A percentile compares a stretch with the other conserved stretches of the same genome.
These are phyloP conservation scores for Chloropsis cyanopogon DNA, from an alignment of 2,113 vertebrate species.

Conservation along the genomic window DNA sequence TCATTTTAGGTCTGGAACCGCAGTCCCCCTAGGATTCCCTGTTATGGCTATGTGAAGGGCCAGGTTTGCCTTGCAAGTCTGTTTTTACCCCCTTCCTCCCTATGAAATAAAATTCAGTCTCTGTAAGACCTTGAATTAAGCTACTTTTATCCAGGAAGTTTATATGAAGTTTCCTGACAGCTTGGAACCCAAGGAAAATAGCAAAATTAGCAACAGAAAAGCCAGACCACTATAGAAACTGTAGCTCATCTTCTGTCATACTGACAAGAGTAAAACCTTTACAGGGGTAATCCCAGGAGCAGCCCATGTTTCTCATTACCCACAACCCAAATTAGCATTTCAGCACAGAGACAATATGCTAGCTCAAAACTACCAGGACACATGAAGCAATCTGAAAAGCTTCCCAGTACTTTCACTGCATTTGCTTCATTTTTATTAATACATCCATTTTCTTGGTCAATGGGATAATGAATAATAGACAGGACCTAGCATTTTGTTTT, in stretches of 20 bases:
- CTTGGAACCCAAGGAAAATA: not conserved
- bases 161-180: conserved; percentile 12
- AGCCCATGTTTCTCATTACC: not conserved
- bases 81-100: not conserved
- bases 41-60: conserved; percentile 8
- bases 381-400: not conserved
- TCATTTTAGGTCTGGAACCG: not conserved
- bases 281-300: not conserved
- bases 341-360: not conserved
- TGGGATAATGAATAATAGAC: not conserved
- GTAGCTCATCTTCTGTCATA: not conserved
- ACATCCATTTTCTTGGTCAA: not conserved
- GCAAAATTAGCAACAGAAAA: conserved; percentile 11
- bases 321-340: not conserved
- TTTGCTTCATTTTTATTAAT: not conserved
- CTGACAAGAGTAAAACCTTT: not conserved
- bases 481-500: not conserved
- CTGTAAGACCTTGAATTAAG: conserved; percentile 36
- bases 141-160: conserved; percentile 30
- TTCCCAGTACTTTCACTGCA: not conserved
- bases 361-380: not conserved
- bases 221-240: not conserved
- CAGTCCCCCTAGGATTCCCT: conserved; percentile 22
- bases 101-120: conserved; percentile 39
- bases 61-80: conserved; percentile 7